Evolutionary conservation across 1,140 invertebrate species (phyloP).

Genomic region (Euwallacea fornicatus): DNA sequence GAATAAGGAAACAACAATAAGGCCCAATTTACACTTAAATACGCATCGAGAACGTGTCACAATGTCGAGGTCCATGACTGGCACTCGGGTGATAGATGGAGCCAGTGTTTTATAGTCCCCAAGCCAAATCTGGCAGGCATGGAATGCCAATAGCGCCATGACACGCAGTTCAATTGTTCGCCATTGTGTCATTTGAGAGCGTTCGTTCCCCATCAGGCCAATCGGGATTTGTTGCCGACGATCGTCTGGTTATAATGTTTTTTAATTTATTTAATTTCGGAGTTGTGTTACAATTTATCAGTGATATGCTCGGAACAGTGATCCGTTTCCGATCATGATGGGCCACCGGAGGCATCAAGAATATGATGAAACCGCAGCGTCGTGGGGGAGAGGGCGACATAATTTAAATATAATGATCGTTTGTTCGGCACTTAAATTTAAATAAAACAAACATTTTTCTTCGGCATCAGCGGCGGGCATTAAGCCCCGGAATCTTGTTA

Average conservation of each 20-base stretch:
- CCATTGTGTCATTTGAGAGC: slow-evolving; percentile 32
- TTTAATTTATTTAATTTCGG: not conserved
- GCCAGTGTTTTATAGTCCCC: slow-evolving; percentile 31
- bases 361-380: slow-evolving; percentile 5
- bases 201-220: not conserved
- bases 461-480: slow-evolving; percentile 42
- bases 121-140: slow-evolving; percentile 28
- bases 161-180: slow-evolving; percentile 33
- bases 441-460: slow-evolving; percentile 54
- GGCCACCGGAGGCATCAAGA: not conserved
- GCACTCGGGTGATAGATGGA: slow-evolving; percentile 32
- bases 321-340: slow-evolving; percentile 4
- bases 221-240: slow-evolving; percentile 9
- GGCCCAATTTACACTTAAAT: slow-evolving; percentile 22
- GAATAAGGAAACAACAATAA: slow-evolving; percentile 1
- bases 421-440: slow-evolving; percentile 51
- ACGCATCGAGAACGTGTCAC: slow-evolving; percentile 19
- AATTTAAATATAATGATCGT: slow-evolving; percentile 51
- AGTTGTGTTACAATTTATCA: not conserved
- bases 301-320: slow-evolving; percentile 9
- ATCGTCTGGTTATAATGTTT: not conserved
- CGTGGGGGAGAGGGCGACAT: slow-evolving; percentile 36
- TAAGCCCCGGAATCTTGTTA: slow-evolving; percentile 50
- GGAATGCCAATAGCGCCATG: slow-evolving; percentile 34
- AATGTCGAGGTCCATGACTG: slow-evolving; percentile 10